These are phyloP conservation scores for Hymenochirus boettgeri DNA, from an alignment of 2,113 vertebrate genomes.

Conservation along the genomic window DNA sequence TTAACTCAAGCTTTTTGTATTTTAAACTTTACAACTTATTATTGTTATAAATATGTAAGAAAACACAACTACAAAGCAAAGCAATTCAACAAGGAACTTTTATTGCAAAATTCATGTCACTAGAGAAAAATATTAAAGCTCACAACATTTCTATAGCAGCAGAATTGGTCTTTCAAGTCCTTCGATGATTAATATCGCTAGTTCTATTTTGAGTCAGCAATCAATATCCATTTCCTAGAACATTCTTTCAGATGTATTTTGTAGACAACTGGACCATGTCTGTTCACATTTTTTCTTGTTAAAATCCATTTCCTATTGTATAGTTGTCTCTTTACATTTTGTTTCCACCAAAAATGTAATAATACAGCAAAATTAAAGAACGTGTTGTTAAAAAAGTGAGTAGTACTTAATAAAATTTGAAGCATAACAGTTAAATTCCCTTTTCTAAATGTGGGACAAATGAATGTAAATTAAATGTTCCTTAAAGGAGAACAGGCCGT, in stretches of 20 bases:
- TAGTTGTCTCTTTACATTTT: too few relatives aligned
- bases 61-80: conserved; percentile 27
- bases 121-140: conserved; percentile 24
- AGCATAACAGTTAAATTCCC: too few relatives aligned
- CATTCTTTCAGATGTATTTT: conserved; percentile 50
- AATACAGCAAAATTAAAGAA: too few relatives aligned
- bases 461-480: too few relatives aligned
- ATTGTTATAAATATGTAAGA: too few relatives aligned
- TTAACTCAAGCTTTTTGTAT: too few relatives aligned
- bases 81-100: conserved; percentile 35
- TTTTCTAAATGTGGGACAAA: too few relatives aligned
- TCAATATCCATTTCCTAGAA: conserved; percentile 54
- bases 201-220: conserved; percentile 39
- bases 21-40: too few relatives aligned
- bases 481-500: too few relatives aligned
- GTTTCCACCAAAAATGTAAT: too few relatives aligned
- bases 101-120: conserved; percentile 33
- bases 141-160: conserved; percentile 38
- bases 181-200: conserved; percentile 51
- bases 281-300: conserved; percentile 12
- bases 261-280: conserved; percentile 39
- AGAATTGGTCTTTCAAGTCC: conserved; percentile 46
- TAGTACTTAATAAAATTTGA: too few relatives aligned
- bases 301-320: background rate
- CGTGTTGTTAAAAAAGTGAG: too few relatives aligned